These are phyloP conservation scores for Probaryconus sp. DNA, from an alignment of 1,140 invertebrate genomes.

Conservation along the genomic window DNA sequence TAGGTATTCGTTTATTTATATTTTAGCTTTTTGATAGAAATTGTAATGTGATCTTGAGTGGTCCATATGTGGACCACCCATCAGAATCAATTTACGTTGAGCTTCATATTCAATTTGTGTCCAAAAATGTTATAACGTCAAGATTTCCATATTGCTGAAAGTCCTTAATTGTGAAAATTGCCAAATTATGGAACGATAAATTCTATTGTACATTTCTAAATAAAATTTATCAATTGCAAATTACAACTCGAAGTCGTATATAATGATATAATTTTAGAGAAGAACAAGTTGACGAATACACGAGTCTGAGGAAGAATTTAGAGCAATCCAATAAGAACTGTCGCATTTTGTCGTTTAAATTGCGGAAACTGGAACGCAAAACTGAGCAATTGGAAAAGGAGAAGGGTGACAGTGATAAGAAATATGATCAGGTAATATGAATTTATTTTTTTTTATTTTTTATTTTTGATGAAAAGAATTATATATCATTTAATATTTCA, in stretches of 20 bases:
- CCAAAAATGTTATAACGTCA: too few species aligned
- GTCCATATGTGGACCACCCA: too few species aligned
- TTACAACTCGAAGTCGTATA: conserved; percentile 9
- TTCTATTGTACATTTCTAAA: neutral
- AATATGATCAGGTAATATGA: conserved; percentile 81
- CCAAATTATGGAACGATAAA: conserved; percentile 12
- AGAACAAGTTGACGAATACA: conserved; percentile 98
- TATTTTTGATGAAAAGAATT: conserved; percentile 1
- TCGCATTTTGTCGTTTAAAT: conserved; percentile 97
- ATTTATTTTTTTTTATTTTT: conserved; percentile 9
- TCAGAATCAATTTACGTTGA: too few species aligned
- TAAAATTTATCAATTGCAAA: conserved; percentile 20
- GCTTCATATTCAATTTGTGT: too few species aligned
- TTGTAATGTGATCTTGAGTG: too few species aligned
- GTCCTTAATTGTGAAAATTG: too few species aligned
- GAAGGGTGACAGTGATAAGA: conserved; percentile 85
- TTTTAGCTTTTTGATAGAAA: too few species aligned
- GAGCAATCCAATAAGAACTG: conserved; percentile 99
- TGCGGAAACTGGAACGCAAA: conserved; percentile 96
- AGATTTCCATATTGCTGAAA: too few species aligned
- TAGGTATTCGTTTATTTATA: too few species aligned
- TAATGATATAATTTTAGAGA: conserved; percentile 82
- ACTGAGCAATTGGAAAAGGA: conserved; percentile 93
- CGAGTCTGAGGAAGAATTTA: conserved; percentile 94
- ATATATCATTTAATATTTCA: neutral